A percentile compares a stretch with the other conserved stretches of the same genome.
Evolutionary conservation across 2,888 invertebrate species (phyloP).

Genomic region (Penaeus monodon): DNA sequence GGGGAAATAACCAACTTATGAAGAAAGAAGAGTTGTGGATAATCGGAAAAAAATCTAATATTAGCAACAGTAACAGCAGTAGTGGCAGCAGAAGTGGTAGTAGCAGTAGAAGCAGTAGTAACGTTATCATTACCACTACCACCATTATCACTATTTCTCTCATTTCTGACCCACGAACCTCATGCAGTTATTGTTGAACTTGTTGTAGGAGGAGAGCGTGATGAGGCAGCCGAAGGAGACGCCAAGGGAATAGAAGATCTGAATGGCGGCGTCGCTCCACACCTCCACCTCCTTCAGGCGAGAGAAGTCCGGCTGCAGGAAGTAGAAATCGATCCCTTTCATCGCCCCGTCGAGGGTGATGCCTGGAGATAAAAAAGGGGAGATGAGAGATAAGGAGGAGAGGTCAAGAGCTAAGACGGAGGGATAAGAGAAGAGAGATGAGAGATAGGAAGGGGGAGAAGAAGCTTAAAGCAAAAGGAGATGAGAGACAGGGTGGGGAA

Average conservation of each 20-base stretch:
- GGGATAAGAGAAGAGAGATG: too few species aligned
- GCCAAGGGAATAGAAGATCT: slow-evolving; percentile 63
- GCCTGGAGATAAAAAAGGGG: not conserved
- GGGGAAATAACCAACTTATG: too few species aligned
- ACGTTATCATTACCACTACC: not conserved
- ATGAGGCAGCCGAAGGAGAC: slow-evolving; percentile 62
- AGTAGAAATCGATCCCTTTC: slow-evolving; percentile 20
- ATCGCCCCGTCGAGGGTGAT: slow-evolving; percentile 9
- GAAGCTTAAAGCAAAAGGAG: too few species aligned
- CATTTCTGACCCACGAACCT: slow-evolving; percentile 22
- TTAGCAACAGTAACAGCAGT: too few species aligned
- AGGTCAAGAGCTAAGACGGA: too few species aligned
- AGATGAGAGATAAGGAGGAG: not conserved
- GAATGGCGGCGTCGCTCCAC: slow-evolving; percentile 64
- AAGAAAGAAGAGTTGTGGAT: too few species aligned
- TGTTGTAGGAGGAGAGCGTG: slow-evolving; percentile 65
- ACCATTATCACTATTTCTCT: too few species aligned
- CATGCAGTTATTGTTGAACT: slow-evolving; percentile 64
- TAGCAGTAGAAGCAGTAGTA: too few species aligned
- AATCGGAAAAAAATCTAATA: too few species aligned
- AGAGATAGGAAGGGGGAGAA: too few species aligned
- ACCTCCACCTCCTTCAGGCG: slow-evolving; percentile 77
- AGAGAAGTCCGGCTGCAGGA: not conserved
- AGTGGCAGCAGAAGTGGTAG: too few species aligned
- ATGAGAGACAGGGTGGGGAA: too few species aligned